Base-by-base conservation (phyloP, 2,888 invertebrate genomes). In the Dendrolimus houi region DNA sequence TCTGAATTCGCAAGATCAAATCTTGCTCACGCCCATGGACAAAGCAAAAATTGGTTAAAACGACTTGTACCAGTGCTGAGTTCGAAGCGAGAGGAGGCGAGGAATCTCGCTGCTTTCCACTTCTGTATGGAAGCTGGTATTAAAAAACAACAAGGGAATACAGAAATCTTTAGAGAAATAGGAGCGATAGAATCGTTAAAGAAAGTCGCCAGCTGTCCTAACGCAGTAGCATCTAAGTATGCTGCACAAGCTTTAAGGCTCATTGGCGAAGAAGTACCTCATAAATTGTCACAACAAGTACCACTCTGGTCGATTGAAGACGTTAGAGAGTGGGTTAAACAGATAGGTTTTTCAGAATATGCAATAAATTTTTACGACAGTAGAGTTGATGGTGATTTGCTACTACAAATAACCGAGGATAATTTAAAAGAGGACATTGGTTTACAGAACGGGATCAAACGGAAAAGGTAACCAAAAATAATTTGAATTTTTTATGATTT, bases 91-190 rank as follows among this genome's bases (percentile, higher is more conserved):
- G 97, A 98, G 77, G 99, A 99, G 85, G 99, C 99, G 0, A 93
- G 98, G 72, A 98, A 98, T 79, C 88, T 99, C 69, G 99, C 99
- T 6, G 98, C 99, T 52, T 99, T 99, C 81, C 99, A 99, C 79
- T 96, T 99, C 82, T 98, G 98, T 77, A 98, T 99, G 98, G 99
- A 99, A 85, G 99, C 99, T 10, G 97, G 97, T 52, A 99, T 99
- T 58, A 99, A 99, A 82, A 96, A 98, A 71, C 95, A 96, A 70
- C 97, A 97, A 81, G 96, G 96, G 7, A 96, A 97, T 64, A 96
- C 97, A 0, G 95, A 95, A 81, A 96, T 98, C 73, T 98, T 99
- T 80, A 92, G 95, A 61, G 97, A 98, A 84, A 99, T 99, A 66
- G 97, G 97, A 57, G 99, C 98, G 0, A 96, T 99, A 63, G 97